These are phyloP conservation scores for cattle (Bos taurus) DNA, from an alignment of 2,113 vertebrate genomes.

Conservation along the genomic window DNA sequence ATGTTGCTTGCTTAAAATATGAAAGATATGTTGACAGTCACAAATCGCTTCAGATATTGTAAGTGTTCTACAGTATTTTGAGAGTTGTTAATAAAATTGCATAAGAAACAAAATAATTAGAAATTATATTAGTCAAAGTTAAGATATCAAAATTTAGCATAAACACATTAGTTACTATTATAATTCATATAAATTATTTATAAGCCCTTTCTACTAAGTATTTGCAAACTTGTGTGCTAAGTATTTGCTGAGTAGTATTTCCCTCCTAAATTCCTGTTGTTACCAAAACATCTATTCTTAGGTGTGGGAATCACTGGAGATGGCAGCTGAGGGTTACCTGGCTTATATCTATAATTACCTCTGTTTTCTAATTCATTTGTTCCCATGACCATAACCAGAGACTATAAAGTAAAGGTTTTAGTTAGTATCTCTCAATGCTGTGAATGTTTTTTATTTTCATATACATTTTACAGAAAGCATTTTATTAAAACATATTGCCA, in stretches of 20 bases:
- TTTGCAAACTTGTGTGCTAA: slow-evolving; percentile 9
- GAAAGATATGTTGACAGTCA: neutral
- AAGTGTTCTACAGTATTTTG: neutral
- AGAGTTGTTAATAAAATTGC: neutral
- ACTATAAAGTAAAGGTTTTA: neutral
- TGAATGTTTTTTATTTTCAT: neutral
- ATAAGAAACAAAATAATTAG: neutral
- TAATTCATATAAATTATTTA: slow-evolving; percentile 25
- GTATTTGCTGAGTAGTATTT: slow-evolving; percentile 10
- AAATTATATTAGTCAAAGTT: neutral
- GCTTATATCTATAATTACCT: neutral
- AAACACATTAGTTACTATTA: neutral
- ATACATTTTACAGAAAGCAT: neutral
- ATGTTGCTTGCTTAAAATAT: neutral
- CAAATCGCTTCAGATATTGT: neutral
- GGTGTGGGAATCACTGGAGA: neutral
- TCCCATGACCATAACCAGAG: neutral
- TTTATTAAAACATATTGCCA: neutral
- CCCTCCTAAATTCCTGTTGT: neutral
- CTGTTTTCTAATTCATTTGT: neutral
- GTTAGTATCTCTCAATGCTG: neutral
- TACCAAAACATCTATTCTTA: neutral
- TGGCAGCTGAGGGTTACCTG: neutral
- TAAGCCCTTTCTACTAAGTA: neutral
- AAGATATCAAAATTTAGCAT: neutral